Evolutionary conservation across 2,113 vertebrate genomes (phyloP), one percentile per base, ranked within the genome.

Genomic region (Maccullochella peelii): DNA sequence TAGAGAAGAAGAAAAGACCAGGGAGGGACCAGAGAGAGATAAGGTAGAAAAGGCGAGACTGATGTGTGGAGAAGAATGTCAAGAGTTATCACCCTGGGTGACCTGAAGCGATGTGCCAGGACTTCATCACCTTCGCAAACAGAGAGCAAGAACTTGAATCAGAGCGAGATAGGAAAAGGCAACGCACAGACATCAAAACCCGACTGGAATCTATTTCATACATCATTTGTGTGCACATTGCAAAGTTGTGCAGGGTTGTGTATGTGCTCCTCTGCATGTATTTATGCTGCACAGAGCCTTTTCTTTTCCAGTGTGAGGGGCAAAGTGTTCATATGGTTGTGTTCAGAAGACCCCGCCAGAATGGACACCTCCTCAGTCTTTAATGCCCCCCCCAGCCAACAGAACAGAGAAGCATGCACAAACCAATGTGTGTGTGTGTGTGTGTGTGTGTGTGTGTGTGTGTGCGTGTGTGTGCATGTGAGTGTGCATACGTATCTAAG

Each of bases 271-370:
- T 63, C 61, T 69, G 52, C 69, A 52, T 67, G 59, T 83, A 80
- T 77, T 75, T 55, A 82, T 73, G 69, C 75, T 62, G 59, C 68
- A 72, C 63, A 63, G 44, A 68, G 66, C 40, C 38, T 61, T 80
- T 23, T 73, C 33, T 86, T 81, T 73, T 76, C 74, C 57, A 71
- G 59, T 55, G 59, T 80, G 77, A 79, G 66, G 88, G 59, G 88
- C 67, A 81, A 86, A 84, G 80, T 69, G 44, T 58, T 55, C 93
- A 94, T 93, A 87, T 93, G 94, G 88, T 93, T 93, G 88, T 83
- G 87, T 89, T 94, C 91, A 92, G 89, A 77, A 79, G 77, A 80
- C 75, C 86, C 85, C 72, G 69, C 81, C 82, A 79, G 70, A 91
- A 88, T 79, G 87, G 88, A 93, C 90, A 92, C 84, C 76, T 91